These are phyloP conservation scores for Ectemnius lituratus DNA, from an alignment of 2,888 invertebrate species.

Conservation along the genomic window DNA sequence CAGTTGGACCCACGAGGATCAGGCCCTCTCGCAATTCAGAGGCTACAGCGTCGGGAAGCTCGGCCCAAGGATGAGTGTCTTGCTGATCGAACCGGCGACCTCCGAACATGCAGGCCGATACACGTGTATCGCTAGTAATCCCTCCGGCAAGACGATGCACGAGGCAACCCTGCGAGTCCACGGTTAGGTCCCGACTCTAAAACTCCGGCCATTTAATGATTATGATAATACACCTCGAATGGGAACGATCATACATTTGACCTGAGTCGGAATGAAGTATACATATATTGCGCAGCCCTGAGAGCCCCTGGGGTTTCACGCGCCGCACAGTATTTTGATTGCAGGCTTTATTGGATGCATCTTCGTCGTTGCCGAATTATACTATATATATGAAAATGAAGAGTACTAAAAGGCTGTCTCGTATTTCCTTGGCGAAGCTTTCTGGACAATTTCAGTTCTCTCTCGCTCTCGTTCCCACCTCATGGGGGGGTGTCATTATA, in stretches of 20 bases:
- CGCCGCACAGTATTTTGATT: slow-evolving; percentile 49
- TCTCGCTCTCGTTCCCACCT: slow-evolving; percentile 19
- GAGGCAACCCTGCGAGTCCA: slow-evolving; percentile 81
- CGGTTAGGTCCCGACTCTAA: slow-evolving; percentile 78
- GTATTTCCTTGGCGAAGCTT: slow-evolving; percentile 61
- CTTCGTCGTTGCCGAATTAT: slow-evolving; percentile 58
- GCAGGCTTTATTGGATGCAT: slow-evolving; percentile 62
- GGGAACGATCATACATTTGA: slow-evolving; percentile 35
- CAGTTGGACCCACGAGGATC: slow-evolving; percentile 80
- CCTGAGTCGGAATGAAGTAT: slow-evolving; percentile 51
- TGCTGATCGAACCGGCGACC: slow-evolving; percentile 78
- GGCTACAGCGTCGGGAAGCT: slow-evolving; percentile 74
- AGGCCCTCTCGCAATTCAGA: slow-evolving; percentile 73
- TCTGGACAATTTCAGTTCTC: slow-evolving; percentile 54
- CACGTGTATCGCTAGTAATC: slow-evolving; percentile 81
- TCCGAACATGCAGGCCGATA: slow-evolving; percentile 80
- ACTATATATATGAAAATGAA: too few relatives aligned
- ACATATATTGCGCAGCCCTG: slow-evolving; percentile 26
- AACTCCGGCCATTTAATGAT: slow-evolving; percentile 12
- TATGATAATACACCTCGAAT: not conserved
- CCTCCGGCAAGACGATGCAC: slow-evolving; percentile 79
- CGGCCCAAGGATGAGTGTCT: slow-evolving; percentile 75
- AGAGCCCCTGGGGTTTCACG: slow-evolving; percentile 7
- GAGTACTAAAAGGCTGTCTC: slow-evolving; percentile 42
- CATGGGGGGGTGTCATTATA: too few relatives aligned